Conservation (phyloP, 2,888 invertebrate genomes). For the Lapara coniferarum region DNA sequence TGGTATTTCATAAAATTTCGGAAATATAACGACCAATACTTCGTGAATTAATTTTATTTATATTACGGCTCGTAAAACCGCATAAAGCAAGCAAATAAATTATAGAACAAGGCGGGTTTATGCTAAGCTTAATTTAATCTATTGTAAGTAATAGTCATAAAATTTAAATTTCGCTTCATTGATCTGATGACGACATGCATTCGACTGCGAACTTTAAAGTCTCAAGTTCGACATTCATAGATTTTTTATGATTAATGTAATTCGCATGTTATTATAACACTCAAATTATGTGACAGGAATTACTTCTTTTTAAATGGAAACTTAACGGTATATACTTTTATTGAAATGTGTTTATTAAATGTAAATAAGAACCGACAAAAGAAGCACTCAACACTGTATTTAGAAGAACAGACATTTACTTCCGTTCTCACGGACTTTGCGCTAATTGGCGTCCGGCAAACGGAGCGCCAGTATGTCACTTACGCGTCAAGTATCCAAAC, state of each 20-base stretch:
- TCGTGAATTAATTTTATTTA: slow-evolving; percentile 20
- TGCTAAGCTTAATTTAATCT: not conserved
- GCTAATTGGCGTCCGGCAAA: slow-evolving; percentile 13
- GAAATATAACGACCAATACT: not conserved
- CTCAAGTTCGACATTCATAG: too few species aligned
- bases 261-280: too few species aligned
- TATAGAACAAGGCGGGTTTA: slow-evolving; percentile 14
- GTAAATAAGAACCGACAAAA: not conserved
- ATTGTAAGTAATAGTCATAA: not conserved
- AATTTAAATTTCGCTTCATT: not conserved
- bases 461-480: slow-evolving; percentile 31
- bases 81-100: slow-evolving; percentile 11
- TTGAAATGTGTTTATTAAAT: not conserved
- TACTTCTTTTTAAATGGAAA: not conserved
- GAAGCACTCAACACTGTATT: slow-evolving; percentile 1
- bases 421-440: slow-evolving; percentile 13
- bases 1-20: slow-evolving; percentile 8
- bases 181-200: not conserved
- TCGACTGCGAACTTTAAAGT: not conserved
- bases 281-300: too few species aligned
- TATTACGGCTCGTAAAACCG: slow-evolving; percentile 21
- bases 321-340: not conserved
- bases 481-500: slow-evolving; percentile 41
- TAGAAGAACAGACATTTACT: not conserved
- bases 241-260: too few species aligned